phyloP scores from a whole-genome alignment of 2,113 vertebrate species.

The Erpornis zantholeuca region DNA sequence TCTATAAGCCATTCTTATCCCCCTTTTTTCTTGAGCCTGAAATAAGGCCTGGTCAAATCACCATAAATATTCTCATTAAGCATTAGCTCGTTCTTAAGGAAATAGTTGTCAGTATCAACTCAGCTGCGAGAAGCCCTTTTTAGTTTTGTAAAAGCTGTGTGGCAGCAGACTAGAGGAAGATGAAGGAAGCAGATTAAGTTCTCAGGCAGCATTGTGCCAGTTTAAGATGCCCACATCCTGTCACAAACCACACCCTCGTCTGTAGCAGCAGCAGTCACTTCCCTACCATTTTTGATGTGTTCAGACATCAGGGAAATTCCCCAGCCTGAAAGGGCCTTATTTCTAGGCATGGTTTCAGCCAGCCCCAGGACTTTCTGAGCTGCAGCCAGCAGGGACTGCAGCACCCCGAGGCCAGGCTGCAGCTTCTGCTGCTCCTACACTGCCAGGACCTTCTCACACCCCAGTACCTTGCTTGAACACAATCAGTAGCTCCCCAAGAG shows the following conservation, averaged over 20 bases:
- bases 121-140: neutral
- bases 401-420: neutral
- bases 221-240: neutral
- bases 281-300: accelerated
- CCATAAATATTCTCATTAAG: neutral
- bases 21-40: neutral
- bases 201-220: neutral
- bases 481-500: neutral
- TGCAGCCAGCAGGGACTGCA: neutral
- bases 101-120: neutral
- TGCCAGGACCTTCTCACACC: neutral
- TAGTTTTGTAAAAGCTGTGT: neutral
- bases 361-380: neutral
- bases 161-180: neutral
- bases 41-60: neutral
- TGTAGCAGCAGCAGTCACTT: neutral
- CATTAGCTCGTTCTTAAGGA: neutral
- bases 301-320: neutral
- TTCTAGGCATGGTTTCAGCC: neutral
- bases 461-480: neutral
- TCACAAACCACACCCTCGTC: neutral
- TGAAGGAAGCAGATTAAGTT: neutral
- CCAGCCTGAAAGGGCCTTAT: neutral
- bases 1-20: neutral
- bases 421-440: neutral